Percentiles rank a stretch among this genome's conserved stretches.
phyloP scores from a whole-genome alignment of 2,888 invertebrate genomes.

The Lycia hirtaria region DNA sequence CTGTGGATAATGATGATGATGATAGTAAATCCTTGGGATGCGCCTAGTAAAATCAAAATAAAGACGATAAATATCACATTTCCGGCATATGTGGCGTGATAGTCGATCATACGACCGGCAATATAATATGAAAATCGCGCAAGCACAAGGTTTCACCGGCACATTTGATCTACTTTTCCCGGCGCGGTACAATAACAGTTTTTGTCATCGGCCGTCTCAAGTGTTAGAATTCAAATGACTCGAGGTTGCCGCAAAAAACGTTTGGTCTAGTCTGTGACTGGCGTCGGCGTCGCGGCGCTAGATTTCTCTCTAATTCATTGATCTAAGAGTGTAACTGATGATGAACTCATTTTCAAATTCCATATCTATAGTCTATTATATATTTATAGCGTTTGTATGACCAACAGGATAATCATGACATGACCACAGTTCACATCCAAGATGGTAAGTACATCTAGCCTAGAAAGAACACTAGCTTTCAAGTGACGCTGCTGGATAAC shows the following conservation, averaged over 20 bases:
- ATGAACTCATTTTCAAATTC: too few species aligned
- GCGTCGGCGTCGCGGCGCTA: constrained; percentile 5
- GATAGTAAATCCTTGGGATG: neutral
- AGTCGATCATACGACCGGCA: constrained; percentile 41
- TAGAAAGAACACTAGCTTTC: too few species aligned
- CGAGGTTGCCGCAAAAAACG: constrained; percentile 37
- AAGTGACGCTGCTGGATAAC: too few species aligned
- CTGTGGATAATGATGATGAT: too few species aligned
- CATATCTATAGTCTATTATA: too few species aligned
- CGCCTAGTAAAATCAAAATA: neutral
- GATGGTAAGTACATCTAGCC: too few species aligned
- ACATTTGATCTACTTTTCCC: constrained; percentile 60
- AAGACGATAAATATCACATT: neutral
- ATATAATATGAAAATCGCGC: constrained; percentile 46
- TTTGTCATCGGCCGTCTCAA: constrained; percentile 46
- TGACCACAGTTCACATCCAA: too few species aligned
- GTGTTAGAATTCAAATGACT: constrained; percentile 45
- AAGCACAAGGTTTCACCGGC: constrained; percentile 55
- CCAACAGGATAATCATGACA: too few species aligned
- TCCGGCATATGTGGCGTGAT: constrained; percentile 7
- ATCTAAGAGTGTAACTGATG: neutral
- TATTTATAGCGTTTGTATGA: too few species aligned
- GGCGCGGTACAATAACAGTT: constrained; percentile 50
- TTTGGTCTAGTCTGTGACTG: constrained; percentile 4
- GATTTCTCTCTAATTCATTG: constrained; percentile 15